These are phyloP conservation scores for Leptopilina myrica DNA, from an alignment of 2,888 invertebrate genomes.

Conservation along the genomic window DNA sequence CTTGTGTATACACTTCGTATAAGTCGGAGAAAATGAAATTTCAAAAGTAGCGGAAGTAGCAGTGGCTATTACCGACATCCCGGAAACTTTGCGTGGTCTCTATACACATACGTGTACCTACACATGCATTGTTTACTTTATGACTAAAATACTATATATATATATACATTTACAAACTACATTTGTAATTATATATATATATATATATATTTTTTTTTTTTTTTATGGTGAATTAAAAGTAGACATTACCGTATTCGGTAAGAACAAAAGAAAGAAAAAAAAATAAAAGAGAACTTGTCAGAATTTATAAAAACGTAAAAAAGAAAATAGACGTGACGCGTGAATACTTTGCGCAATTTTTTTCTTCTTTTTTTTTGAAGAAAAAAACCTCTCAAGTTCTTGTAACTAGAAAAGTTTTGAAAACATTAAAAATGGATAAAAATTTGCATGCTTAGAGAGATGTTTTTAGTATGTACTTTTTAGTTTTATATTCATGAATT, in stretches of 20 bases:
- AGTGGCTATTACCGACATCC: conserved; percentile 21
- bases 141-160: neutral
- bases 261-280: neutral
- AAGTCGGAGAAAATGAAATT: conserved; percentile 29
- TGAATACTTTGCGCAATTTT: neutral
- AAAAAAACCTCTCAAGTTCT: neutral
- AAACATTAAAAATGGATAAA: neutral
- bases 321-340: too few species aligned
- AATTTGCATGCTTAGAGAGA: conserved; percentile 5
- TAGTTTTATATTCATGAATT: neutral
- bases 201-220: too few species aligned
- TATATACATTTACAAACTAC: neutral
- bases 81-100: conserved; percentile 10
- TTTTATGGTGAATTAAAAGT: neutral
- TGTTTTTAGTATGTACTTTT: neutral
- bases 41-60: conserved; percentile 30
- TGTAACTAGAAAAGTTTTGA: conserved; percentile 4
- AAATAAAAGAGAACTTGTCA: neutral
- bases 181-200: too few species aligned
- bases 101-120: neutral
- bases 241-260: neutral
- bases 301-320: too few species aligned
- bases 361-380: neutral
- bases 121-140: neutral
- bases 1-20: conserved; percentile 10